Evolutionary conservation across 2,797 vertebrate genomes (phyloP), one percentile per base, ranked within the genome.

Genomic region (Gymnopithys bicolor): DNA sequence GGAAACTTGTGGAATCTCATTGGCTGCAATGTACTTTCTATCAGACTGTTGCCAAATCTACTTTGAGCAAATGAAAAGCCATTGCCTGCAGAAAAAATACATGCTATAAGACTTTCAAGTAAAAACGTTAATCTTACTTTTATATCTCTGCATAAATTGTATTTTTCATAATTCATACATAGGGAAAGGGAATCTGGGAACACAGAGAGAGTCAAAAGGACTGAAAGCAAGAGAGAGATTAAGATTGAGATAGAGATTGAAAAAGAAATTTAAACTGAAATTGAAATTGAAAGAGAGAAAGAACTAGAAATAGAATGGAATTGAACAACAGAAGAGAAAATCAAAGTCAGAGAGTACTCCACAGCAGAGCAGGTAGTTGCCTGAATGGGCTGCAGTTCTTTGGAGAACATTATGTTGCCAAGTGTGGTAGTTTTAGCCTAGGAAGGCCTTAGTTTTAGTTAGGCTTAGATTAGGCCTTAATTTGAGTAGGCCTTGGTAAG

Each of bases 71-170:
- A 32, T n/a, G 5, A 89, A 63, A 94, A 93, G 60, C 13, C 37
- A 66, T 55, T 87, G 22, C 13, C 76, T 37, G 13, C 4, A n/a
- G n/a, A 76, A 83, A 93, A 13, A 93, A 83, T 35, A n/a, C 8
- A 45, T 41, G 70, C 87, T 87, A 48, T 52, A 89, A 81, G 85
- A 71, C 22, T 84, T 82, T 62, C 35, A 92, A 93, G 60, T 86
- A 83, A 55, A 0, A 41, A 22, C 39, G 51, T 63, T 48, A 46
- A 37, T 59, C 18, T 48, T 33, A 2, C 7, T 64, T 89, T 55
- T 28, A 12, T 60, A 75, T 22, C 7, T 51, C 19, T 46, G 4
- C 7, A 68, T 67, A 52, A 60, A 70, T 67, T 22, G 1, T 3
- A 12, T 53, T 68, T 62, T 55, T 58, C 8, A 32, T 48, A 21